Evolutionary conservation across 1,140 invertebrate species (phyloP).

Genomic region (Oryctes rhinoceros): DNA sequence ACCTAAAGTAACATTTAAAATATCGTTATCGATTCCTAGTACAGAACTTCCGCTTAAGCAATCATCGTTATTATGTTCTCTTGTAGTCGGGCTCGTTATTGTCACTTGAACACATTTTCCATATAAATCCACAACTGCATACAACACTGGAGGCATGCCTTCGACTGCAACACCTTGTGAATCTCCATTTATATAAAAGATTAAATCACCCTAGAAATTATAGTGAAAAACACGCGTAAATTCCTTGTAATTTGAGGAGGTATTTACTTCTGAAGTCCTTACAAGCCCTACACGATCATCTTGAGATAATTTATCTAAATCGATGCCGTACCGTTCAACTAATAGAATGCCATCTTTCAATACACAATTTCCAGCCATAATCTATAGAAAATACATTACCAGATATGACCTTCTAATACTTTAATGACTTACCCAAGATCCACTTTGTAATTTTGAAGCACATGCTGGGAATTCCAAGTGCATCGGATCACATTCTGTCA

Average conservation of each 20-base stretch:
- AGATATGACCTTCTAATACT: neutral
- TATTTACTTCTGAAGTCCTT: slow-evolving; percentile 74
- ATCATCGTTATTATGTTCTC: slow-evolving; percentile 61
- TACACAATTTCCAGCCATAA: slow-evolving; percentile 86
- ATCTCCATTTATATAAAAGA: slow-evolving; percentile 90
- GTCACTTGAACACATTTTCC: slow-evolving; percentile 92
- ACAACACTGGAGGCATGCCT: slow-evolving; percentile 78
- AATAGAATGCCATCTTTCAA: slow-evolving; percentile 82
- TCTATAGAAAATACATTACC: slow-evolving; percentile 58
- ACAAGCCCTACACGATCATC: slow-evolving; percentile 87
- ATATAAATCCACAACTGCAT: slow-evolving; percentile 90
- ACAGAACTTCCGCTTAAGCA: slow-evolving; percentile 60
- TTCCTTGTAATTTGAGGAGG: too few relatives aligned
- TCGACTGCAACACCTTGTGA: slow-evolving; percentile 86
- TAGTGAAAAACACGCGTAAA: too few relatives aligned
- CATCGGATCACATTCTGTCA: slow-evolving; percentile 85
- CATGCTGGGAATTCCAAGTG: slow-evolving; percentile 82
- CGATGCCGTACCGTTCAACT: slow-evolving; percentile 84
- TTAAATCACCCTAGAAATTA: slow-evolving; percentile 73
- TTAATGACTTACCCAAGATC: slow-evolving; percentile 77
- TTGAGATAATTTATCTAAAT: slow-evolving; percentile 84
- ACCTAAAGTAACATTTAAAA: slow-evolving; percentile 59
- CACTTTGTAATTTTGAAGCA: slow-evolving; percentile 83
- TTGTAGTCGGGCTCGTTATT: slow-evolving; percentile 61
- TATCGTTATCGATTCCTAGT: slow-evolving; percentile 59